These are phyloP conservation scores for Dynastes grantii DNA, from an alignment of 2,888 invertebrate genomes.

Conservation along the genomic window DNA sequence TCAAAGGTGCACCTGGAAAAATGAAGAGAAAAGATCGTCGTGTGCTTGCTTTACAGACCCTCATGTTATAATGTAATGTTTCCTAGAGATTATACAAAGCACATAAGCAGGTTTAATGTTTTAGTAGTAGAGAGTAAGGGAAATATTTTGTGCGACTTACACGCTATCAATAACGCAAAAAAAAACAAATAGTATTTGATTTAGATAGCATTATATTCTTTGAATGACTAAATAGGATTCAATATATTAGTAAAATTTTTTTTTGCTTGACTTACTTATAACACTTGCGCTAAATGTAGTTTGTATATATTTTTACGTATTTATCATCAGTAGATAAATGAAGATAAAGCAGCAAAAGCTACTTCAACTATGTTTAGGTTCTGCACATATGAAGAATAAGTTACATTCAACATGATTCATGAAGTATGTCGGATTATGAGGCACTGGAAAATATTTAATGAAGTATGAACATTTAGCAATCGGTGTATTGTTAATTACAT, in stretches of 20 bases:
- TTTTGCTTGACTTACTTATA: neutral
- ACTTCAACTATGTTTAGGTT: neutral
- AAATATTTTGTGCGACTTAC: neutral
- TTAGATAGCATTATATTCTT: neutral
- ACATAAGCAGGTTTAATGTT: neutral
- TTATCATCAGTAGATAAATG: neutral
- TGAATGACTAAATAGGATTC: neutral
- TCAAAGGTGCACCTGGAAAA: constrained; percentile 28
- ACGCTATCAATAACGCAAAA: neutral
- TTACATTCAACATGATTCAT: neutral
- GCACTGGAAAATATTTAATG: neutral
- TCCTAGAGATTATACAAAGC: neutral
- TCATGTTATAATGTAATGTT: neutral
- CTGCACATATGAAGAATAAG: neutral
- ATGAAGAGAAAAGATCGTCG: neutral
- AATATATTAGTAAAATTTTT: neutral
- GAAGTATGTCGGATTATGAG: neutral
- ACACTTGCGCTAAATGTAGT: neutral
- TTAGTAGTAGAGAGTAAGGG: neutral
- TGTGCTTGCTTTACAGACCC: constrained; percentile 14
- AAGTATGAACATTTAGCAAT: neutral
- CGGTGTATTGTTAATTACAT: neutral
- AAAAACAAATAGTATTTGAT: neutral
- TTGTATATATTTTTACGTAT: neutral
- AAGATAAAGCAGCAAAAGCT: neutral